Conservation (phyloP, 2,113 vertebrate genomes). For the Plotosus lineatus region DNA sequence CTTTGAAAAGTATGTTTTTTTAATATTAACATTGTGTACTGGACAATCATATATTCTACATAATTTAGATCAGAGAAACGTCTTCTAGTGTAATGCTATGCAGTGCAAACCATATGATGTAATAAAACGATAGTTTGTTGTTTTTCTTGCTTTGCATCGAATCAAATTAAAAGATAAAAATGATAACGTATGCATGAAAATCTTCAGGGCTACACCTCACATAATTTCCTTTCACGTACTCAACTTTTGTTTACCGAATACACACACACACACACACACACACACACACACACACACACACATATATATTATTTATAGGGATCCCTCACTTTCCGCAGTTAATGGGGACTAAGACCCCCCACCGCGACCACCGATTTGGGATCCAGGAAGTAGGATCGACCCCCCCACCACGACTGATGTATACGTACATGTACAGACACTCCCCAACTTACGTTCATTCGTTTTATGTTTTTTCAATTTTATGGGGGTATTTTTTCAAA, state of each 20-base stretch:
- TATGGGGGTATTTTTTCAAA: no score
- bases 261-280: no score
- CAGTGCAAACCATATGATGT: not conserved
- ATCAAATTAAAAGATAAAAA: not conserved
- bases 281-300: no score
- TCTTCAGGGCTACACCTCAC: not conserved
- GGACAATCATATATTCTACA: not conserved
- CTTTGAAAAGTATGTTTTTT: not conserved
- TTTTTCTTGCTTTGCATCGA: not conserved
- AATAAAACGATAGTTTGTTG: not conserved
- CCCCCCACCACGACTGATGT: no score
- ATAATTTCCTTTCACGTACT: not conserved
- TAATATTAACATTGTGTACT: not conserved
- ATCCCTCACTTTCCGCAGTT: no score
- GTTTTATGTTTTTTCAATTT: no score
- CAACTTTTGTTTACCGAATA: not conserved
- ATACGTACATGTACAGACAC: no score
- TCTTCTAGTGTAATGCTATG: not conserved
- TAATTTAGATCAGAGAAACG: not conserved
- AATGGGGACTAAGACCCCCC: no score
- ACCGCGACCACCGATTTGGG: no score
- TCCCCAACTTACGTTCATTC: no score
- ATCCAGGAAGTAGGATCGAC: no score
- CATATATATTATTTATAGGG: no score
- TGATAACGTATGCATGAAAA: not conserved